Conservation (phyloP, 2,113 vertebrate species). For the Vombatus ursinus region DNA sequence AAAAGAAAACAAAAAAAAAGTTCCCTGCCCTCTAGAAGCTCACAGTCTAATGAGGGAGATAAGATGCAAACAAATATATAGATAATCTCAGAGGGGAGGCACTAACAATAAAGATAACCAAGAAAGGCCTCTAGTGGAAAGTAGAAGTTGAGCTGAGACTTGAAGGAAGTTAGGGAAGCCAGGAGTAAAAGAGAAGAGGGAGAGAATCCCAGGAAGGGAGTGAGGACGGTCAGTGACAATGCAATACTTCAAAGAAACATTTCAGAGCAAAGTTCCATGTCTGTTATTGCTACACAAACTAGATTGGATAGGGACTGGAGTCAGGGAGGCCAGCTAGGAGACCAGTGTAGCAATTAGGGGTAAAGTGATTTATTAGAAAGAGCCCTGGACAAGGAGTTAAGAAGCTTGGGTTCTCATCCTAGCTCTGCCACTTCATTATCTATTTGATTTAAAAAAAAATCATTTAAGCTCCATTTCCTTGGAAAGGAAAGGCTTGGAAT, state of each 20-base stretch:
- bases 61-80: neutral
- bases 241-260: neutral
- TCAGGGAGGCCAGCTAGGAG: neutral
- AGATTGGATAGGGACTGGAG: neutral
- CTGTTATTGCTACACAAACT: neutral
- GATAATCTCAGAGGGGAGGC: neutral
- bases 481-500: neutral
- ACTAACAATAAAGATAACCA: neutral
- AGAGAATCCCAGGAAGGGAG: neutral
- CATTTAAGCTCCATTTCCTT: neutral
- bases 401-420: neutral
- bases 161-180: neutral
- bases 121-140: neutral
- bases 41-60: neutral
- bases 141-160: neutral
- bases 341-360: neutral
- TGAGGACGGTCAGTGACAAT: neutral
- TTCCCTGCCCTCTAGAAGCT: neutral
- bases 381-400: neutral
- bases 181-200: neutral
- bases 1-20: neutral
- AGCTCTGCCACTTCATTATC: neutral
- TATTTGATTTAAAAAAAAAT: neutral
- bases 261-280: neutral
- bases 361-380: neutral